phyloP scores from a whole-genome alignment of 92 coral and sea anemone species.

The Phenganax subtilis region DNA sequence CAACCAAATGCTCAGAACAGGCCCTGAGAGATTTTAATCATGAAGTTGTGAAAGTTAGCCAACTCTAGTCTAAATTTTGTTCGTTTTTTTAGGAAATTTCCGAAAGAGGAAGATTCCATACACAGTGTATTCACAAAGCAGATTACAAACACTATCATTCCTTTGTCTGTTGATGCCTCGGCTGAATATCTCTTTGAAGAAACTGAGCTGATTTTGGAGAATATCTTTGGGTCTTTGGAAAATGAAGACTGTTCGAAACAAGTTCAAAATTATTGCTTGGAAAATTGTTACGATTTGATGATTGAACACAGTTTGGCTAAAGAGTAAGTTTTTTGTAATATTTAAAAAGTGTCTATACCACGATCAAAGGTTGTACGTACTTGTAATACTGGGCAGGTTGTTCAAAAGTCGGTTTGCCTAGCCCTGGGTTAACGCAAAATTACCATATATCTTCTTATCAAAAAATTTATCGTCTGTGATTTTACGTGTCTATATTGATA shows the following conservation, averaged over 20 bases:
- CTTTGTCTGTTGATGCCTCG: constrained; percentile 84
- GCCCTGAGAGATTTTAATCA: too few species aligned
- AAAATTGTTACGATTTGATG: constrained; percentile 78
- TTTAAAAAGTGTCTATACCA: background rate
- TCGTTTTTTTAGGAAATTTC: constrained; percentile 42
- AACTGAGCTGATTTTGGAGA: constrained; percentile 64
- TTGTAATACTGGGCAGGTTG: too few species aligned
- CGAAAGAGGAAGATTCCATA: constrained; percentile 73
- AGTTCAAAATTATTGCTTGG: constrained; percentile 70
- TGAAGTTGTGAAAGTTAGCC: too few species aligned
- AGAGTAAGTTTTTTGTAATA: constrained; percentile 50
- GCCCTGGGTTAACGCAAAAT: too few species aligned
- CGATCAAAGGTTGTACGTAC: too few species aligned
- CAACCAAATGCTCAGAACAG: too few species aligned
- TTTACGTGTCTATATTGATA: too few species aligned
- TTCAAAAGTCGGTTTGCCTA: too few species aligned
- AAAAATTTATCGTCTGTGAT: too few species aligned
- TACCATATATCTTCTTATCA: too few species aligned
- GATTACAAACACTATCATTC: constrained; percentile 60
- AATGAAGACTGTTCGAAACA: constrained; percentile 66
- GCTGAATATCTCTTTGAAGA: constrained; percentile 75
- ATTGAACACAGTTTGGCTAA: constrained; percentile 71
- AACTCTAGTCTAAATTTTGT: background rate
- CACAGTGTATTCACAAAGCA: constrained; percentile 64
- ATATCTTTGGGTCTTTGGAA: constrained; percentile 75